Percentiles rank a stretch among this genome's conserved stretches.
Conservation (phyloP, 2,113 vertebrate species). For the Xiphophorus hellerii region DNA sequence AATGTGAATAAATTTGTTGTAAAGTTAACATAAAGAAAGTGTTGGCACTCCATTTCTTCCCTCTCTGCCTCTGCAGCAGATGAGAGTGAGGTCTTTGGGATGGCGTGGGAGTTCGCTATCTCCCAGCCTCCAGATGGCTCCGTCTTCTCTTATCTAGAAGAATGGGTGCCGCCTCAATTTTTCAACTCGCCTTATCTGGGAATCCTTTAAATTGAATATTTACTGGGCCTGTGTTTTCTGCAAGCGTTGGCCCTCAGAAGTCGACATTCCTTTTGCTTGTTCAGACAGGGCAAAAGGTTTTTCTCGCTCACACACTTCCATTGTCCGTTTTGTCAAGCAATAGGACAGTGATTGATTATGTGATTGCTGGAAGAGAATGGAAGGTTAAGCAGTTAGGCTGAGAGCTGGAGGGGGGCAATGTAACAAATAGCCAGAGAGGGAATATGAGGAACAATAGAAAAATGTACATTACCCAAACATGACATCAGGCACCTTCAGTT, state of each 20-base stretch:
- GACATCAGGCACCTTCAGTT: slow-evolving; percentile 51
- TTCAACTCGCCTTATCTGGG: slow-evolving; percentile 83
- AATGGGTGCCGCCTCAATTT: slow-evolving; percentile 85
- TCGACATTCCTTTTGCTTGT: slow-evolving; percentile 72
- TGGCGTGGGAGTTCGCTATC: slow-evolving; percentile 85
- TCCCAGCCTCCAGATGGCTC: slow-evolving; percentile 84
- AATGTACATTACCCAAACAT: slow-evolving; percentile 56
- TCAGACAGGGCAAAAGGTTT: slow-evolving; percentile 68
- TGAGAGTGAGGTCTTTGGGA: slow-evolving; percentile 79
- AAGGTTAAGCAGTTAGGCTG: slow-evolving; percentile 70
- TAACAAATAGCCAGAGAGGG: slow-evolving; percentile 54
- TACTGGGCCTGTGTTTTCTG: slow-evolving; percentile 83
- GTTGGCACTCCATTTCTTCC: slow-evolving; percentile 71
- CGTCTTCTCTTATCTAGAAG: slow-evolving; percentile 85
- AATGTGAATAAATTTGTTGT: slow-evolving; percentile 80
- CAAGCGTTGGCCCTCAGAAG: slow-evolving; percentile 72
- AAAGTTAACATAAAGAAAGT: slow-evolving; percentile 79
- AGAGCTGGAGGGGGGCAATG: slow-evolving; percentile 49
- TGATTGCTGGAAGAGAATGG: slow-evolving; percentile 72
- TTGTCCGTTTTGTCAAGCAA: slow-evolving; percentile 72
- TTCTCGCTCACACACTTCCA: slow-evolving; percentile 64
- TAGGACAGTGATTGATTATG: slow-evolving; percentile 78
- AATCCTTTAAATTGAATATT: slow-evolving; percentile 88
- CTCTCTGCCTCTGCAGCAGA: slow-evolving; percentile 71
- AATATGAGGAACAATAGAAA: slow-evolving; percentile 58